These are phyloP conservation scores for Hyles euphorbiae DNA, from an alignment of 1,140 invertebrate species.

Conservation along the genomic window DNA sequence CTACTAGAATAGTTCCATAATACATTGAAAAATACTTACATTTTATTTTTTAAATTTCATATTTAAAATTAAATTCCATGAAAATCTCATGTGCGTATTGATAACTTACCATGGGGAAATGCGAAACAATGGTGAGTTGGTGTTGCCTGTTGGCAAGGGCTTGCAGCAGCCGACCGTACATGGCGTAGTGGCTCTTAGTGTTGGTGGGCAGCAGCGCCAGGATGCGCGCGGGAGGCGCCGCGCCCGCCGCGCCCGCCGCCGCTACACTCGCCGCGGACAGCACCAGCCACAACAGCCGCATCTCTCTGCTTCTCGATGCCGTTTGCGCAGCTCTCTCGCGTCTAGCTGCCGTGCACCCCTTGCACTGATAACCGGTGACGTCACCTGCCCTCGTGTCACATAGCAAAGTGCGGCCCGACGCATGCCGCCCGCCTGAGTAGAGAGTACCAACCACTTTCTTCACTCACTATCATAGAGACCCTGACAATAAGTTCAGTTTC, in stretches of 20 bases:
- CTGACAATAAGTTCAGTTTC: no score
- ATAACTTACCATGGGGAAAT: conserved; percentile 75
- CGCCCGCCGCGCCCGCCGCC: conserved; percentile 28
- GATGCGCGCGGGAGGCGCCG: conserved; percentile 47
- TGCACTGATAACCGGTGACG: conserved; percentile 31
- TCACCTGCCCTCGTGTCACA: conserved; percentile 15
- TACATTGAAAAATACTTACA: no score
- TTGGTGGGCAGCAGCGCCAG: conserved; percentile 69
- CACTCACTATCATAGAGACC: not conserved
- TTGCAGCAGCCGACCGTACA: conserved; percentile 76
- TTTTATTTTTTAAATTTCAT: no score
- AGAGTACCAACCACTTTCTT: not conserved
- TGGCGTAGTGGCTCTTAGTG: conserved; percentile 71
- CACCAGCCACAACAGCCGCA: conserved; percentile 48
- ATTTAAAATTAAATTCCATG: no score
- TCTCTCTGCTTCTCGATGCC: conserved; percentile 42
- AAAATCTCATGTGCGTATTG: not conserved
- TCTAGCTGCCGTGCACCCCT: conserved; percentile 11
- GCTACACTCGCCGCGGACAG: conserved; percentile 7
- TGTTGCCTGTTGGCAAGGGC: conserved; percentile 80
- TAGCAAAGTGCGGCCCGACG: no score
- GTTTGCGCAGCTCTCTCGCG: conserved; percentile 32
- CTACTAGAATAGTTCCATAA: no score
- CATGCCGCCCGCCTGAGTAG: not conserved
- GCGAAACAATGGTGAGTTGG: conserved; percentile 81